Evolutionary conservation across 2,113 vertebrate genomes (phyloP).

Genomic region (Harpagus bidentatus): DNA sequence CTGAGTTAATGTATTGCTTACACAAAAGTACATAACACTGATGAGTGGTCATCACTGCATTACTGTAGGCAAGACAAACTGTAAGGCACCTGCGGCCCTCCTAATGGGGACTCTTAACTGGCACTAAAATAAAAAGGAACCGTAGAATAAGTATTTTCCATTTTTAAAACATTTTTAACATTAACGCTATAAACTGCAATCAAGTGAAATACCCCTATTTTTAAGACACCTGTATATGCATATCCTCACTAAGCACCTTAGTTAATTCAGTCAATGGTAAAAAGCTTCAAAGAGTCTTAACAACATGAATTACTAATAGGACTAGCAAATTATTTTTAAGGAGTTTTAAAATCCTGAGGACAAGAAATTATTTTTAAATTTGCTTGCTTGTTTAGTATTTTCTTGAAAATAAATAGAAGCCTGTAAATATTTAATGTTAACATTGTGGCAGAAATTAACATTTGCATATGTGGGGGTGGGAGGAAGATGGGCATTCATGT

Average conservation of each 20-base stretch:
- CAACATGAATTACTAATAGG: neutral
- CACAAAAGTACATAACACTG: neutral
- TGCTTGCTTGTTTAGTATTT: neutral
- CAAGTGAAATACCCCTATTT: neutral
- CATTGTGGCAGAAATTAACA: neutral
- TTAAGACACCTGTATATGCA: neutral
- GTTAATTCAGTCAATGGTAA: neutral
- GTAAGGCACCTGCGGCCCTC: neutral
- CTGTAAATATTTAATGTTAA: neutral
- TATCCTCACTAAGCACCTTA: neutral
- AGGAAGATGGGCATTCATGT: conserved; percentile 6
- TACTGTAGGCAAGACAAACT: neutral
- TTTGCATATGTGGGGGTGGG: neutral
- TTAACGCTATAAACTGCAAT: neutral
- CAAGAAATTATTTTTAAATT: neutral
- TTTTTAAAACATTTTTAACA: neutral
- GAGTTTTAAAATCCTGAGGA: neutral
- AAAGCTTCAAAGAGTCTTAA: neutral
- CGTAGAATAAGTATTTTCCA: neutral
- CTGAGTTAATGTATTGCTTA: neutral
- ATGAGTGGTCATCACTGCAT: neutral
- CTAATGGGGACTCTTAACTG: neutral
- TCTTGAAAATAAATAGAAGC: neutral
- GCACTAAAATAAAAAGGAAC: neutral
- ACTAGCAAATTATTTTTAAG: neutral